Conservation (phyloP, 2,113 vertebrate genomes). For the Dromas ardeola region DNA sequence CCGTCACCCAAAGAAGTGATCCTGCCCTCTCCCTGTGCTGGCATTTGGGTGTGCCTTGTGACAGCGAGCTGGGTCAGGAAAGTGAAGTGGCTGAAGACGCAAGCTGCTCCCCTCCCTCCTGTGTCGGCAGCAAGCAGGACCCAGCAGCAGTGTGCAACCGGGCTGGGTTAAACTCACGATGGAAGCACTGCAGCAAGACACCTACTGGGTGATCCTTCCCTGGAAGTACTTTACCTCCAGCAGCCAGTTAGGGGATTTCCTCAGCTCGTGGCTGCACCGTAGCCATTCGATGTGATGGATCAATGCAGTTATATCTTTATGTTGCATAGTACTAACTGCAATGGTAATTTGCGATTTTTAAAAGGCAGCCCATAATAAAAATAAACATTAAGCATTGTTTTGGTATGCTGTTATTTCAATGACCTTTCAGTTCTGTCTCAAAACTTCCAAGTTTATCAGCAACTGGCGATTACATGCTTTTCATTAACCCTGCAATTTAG, state of each 20-base stretch:
- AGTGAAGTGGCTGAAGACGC: neutral
- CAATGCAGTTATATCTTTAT: neutral
- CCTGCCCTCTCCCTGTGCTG: neutral
- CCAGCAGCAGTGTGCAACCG: neutral
- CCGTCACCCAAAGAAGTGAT: neutral
- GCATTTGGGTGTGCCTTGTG: neutral
- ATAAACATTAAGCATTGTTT: conserved; percentile 37
- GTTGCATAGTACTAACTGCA: neutral
- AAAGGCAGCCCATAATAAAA: conserved; percentile 39
- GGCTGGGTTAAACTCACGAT: neutral
- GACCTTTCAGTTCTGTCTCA: conserved; percentile 38
- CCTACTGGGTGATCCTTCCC: neutral
- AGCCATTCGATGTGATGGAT: neutral
- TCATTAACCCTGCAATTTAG: neutral
- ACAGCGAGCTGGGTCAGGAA: neutral
- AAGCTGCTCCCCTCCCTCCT: neutral
- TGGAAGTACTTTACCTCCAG: neutral
- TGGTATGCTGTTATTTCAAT: conserved; percentile 16
- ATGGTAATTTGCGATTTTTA: neutral
- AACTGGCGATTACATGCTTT: neutral
- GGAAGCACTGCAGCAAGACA: neutral
- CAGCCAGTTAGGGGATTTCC: neutral
- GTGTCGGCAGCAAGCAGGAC: neutral
- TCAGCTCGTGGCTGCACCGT: neutral
- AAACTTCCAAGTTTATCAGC: conserved; percentile 22